Evolutionary conservation across 2,113 vertebrate genomes (phyloP).

Genomic region (Tragelaphus scriptus): DNA sequence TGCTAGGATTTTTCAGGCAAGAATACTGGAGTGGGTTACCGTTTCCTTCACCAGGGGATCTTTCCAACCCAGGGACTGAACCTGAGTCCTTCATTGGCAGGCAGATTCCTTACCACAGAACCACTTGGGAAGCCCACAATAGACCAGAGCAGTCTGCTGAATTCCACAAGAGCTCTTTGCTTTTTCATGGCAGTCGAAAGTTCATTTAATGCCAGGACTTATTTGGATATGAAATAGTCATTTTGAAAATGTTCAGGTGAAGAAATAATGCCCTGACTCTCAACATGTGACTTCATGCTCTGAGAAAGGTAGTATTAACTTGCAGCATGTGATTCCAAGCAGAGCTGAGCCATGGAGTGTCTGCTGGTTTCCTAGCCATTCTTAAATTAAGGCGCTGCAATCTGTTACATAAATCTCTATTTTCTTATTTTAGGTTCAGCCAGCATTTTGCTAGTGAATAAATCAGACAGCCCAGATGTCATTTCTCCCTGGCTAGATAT

Average conservation of each 20-base stretch:
- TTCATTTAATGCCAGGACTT: conserved; percentile 26
- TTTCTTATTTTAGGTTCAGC: conserved; percentile 73
- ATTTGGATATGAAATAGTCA: conserved; percentile 35
- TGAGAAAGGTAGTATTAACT: conserved; percentile 42
- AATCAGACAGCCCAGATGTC: conserved; percentile 72
- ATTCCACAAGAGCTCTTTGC: neutral
- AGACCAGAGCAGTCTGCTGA: neutral
- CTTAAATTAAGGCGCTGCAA: conserved; percentile 70
- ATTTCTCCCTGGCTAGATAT: conserved; percentile 68
- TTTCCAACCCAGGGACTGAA: neutral
- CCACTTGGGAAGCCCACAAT: neutral
- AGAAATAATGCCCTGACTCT: conserved; percentile 22
- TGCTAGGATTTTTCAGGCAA: neutral
- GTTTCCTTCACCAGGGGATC: neutral
- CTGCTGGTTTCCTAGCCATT: conserved; percentile 67
- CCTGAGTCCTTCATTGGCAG: neutral
- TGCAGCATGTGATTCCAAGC: conserved; percentile 39
- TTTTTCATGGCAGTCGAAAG: neutral
- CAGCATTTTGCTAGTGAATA: conserved; percentile 73
- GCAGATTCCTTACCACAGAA: neutral
- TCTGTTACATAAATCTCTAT: conserved; percentile 73
- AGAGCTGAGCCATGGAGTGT: conserved; percentile 5
- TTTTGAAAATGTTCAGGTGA: conserved; percentile 55
- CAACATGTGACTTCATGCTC: conserved; percentile 49
- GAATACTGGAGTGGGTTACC: neutral